phyloP scores from a whole-genome alignment of 2,113 vertebrate species.

The Meleagris gallopavo region DNA sequence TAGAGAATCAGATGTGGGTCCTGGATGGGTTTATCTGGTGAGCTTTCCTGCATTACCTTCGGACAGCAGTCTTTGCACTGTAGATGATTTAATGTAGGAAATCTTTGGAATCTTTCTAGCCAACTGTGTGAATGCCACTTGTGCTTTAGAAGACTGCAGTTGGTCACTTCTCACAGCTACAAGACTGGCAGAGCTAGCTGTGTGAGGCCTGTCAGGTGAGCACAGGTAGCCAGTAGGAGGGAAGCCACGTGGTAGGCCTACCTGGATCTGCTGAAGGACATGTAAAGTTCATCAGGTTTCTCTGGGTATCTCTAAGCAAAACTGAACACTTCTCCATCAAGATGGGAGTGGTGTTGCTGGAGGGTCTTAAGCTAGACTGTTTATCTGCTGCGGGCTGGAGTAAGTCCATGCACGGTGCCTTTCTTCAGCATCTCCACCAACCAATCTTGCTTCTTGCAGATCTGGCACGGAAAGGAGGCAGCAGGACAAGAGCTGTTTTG shows the following conservation, averaged over 20 bases:
- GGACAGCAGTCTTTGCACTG: not conserved
- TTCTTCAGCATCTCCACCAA: accelerated
- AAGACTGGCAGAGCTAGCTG: accelerated
- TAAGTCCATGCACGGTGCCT: accelerated
- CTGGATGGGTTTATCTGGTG: not conserved
- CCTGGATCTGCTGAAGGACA: accelerated
- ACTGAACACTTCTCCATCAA: not conserved
- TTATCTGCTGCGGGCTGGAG: not conserved
- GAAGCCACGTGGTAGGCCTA: too few species aligned
- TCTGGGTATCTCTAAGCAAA: not conserved
- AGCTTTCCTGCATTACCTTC: not conserved
- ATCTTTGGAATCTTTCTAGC: not conserved
- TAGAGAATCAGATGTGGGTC: too few species aligned
- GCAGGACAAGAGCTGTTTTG: not conserved
- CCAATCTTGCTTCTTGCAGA: not conserved
- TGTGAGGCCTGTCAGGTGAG: accelerated
- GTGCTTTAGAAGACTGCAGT: not conserved
- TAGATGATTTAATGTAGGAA: not conserved
- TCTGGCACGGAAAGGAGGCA: not conserved
- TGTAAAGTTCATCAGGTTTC: accelerated
- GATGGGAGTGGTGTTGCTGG: not conserved
- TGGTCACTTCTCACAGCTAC: not conserved
- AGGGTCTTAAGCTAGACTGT: not conserved
- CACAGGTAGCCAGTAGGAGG: accelerated
- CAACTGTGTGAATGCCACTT: accelerated